Evolutionary conservation across 2,113 vertebrate genomes (phyloP).

Genomic region (Dicrurus megarhynchus): DNA sequence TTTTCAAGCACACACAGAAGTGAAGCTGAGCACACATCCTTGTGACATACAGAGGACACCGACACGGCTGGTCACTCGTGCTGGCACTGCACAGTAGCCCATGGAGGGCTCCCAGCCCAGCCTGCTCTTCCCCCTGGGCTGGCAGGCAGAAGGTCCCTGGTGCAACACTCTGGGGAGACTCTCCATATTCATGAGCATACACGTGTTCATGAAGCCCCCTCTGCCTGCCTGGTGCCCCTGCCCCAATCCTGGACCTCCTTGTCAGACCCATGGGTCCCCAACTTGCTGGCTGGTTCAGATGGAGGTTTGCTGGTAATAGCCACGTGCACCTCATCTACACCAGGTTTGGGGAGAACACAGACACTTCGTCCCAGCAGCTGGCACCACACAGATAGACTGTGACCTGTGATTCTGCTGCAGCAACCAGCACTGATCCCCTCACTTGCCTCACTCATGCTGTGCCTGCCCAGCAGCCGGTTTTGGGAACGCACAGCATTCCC

Average conservation of each 20-base stretch:
- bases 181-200: neutral
- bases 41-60: neutral
- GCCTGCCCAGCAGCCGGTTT: neutral
- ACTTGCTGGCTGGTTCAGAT: rapidly evolving
- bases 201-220: rapidly evolving
- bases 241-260: rapidly evolving
- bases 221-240: rapidly evolving
- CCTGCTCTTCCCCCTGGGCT: neutral
- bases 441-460: neutral
- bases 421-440: rapidly evolving
- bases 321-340: rapidly evolving
- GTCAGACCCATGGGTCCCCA: too few relatives aligned
- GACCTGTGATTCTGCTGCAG: neutral
- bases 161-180: too few relatives aligned
- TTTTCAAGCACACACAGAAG: neutral
- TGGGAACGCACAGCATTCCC: neutral
- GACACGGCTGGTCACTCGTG: rapidly evolving
- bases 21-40: neutral
- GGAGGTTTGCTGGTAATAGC: neutral
- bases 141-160: neutral
- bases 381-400: neutral
- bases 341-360: neutral
- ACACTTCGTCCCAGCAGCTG: rapidly evolving
- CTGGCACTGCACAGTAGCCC: too few relatives aligned
- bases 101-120: too few relatives aligned